Percentiles rank a stretch among this genome's conserved stretches.
Evolutionary conservation across 2,888 invertebrate species (phyloP).

Genomic region (Pristionchus arcanus): DNA sequence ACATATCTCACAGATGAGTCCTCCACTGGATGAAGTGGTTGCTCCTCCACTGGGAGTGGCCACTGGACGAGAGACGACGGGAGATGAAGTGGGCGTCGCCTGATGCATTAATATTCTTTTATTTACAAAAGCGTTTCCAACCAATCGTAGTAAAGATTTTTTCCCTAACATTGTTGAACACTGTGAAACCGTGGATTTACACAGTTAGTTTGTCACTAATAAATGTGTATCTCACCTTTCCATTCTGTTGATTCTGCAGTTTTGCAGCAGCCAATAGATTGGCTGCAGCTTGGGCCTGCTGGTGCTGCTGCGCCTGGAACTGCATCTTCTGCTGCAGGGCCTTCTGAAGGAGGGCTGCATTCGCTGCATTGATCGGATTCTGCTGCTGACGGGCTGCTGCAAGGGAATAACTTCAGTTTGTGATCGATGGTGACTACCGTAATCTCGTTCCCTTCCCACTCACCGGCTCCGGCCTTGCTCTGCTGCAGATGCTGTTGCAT

Average conservation of each 20-base stretch:
- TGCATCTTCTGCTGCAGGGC: slow-evolving; percentile 32
- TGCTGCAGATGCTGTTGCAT: slow-evolving; percentile 60
- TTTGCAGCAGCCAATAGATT: not conserved
- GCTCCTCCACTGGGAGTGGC: slow-evolving; percentile 6
- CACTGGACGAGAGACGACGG: not conserved
- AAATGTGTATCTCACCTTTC: not conserved
- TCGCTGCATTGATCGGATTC: slow-evolving; percentile 22
- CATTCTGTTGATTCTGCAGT: not conserved
- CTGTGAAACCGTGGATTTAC: no score
- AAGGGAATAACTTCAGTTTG: not conserved
- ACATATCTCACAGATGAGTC: slow-evolving; percentile 74
- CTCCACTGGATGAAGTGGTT: slow-evolving; percentile 23
- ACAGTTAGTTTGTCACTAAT: no score
- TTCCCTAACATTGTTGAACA: no score
- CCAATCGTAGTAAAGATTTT: no score
- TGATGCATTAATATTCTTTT: not conserved
- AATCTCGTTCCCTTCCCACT: not conserved
- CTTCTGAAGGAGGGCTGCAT: slow-evolving; percentile 35
- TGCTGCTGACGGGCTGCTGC: not conserved
- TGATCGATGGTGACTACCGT: not conserved
- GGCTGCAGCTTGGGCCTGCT: not conserved
- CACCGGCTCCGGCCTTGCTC: slow-evolving; percentile 22
- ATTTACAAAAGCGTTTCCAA: no score
- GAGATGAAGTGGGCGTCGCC: not conserved
- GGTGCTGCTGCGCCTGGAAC: slow-evolving; percentile 28